These are phyloP conservation scores for Pygocentrus nattereri DNA, from an alignment of 2,797 vertebrate genomes.

Conservation along the genomic window DNA sequence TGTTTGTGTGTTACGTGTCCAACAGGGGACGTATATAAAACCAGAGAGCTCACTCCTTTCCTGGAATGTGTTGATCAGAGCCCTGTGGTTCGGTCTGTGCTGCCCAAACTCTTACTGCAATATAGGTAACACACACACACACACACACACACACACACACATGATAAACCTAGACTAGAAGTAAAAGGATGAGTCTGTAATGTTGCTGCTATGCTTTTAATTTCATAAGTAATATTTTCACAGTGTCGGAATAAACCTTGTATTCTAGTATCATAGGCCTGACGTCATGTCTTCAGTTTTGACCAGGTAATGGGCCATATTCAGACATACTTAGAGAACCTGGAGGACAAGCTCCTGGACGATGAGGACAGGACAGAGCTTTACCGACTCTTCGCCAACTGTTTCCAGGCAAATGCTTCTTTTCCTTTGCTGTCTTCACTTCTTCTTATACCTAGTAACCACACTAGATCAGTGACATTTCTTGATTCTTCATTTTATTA, in stretches of 20 bases:
- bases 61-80: slow-evolving; percentile 80
- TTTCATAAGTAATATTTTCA: background rate
- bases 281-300: slow-evolving; percentile 65
- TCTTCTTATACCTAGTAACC: too few relatives aligned
- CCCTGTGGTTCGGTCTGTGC: slow-evolving; percentile 80
- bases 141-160: background rate
- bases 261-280: background rate
- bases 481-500: too few relatives aligned
- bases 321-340: slow-evolving; percentile 71
- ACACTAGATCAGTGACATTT: background rate
- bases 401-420: slow-evolving; percentile 74
- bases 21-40: slow-evolving; percentile 75
- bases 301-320: slow-evolving; percentile 77
- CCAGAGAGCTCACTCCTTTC: slow-evolving; percentile 79
- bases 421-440: background rate
- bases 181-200: too few relatives aligned
- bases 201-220: background rate
- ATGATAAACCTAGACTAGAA: background rate
- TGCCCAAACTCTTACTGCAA: slow-evolving; percentile 80
- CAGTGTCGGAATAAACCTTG: background rate
- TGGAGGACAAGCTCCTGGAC: slow-evolving; percentile 71
- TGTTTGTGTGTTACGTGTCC: slow-evolving; percentile 6
- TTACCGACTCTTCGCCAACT: slow-evolving; percentile 80
- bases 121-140: slow-evolving; percentile 70
- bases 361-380: slow-evolving; percentile 74